phyloP scores from a whole-genome alignment of 92 coral and sea anemone genomes.

The Porites cylindrica region DNA sequence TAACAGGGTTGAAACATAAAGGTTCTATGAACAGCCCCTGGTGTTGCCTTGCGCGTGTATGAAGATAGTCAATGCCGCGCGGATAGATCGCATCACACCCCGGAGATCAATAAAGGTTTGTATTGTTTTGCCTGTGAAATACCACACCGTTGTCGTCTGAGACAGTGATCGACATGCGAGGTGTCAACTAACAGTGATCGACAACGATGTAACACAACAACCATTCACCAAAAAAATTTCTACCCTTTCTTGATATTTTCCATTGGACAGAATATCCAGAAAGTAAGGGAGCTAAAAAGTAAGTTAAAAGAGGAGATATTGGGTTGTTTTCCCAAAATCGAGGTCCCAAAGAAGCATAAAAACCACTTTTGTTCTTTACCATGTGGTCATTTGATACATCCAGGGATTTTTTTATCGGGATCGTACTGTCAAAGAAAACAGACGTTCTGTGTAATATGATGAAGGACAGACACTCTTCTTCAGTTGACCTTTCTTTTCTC shows the following conservation, averaged over 20 bases:
- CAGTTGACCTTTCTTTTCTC: not conserved
- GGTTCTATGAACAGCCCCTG: conserved; percentile 76
- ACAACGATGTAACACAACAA: conserved; percentile 11
- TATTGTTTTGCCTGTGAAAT: conserved; percentile 80
- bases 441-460: conserved; percentile 2
- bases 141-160: conserved; percentile 89
- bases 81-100: conserved; percentile 81
- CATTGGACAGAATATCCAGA: not conserved
- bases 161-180: conserved; percentile 52
- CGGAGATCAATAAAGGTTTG: conserved; percentile 68
- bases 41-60: conserved; percentile 80
- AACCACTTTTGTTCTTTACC: not conserved
- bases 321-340: not conserved
- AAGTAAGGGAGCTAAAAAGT: not conserved
- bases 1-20: conserved; percentile 97
- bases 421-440: conserved; percentile 25
- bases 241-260: not conserved
- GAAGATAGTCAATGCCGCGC: conserved; percentile 86
- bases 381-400: not conserved
- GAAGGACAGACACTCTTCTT: conserved; percentile 18
- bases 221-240: not conserved
- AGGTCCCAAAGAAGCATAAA: not conserved
- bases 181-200: conserved; percentile 25
- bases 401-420: not conserved
- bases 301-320: not conserved